Evolutionary conservation across 37 sponge, comb jelly and placozoan genomes (phyloP), one percentile per base, ranked within the genome.

Genomic region (Cladorhizidae sp.): DNA sequence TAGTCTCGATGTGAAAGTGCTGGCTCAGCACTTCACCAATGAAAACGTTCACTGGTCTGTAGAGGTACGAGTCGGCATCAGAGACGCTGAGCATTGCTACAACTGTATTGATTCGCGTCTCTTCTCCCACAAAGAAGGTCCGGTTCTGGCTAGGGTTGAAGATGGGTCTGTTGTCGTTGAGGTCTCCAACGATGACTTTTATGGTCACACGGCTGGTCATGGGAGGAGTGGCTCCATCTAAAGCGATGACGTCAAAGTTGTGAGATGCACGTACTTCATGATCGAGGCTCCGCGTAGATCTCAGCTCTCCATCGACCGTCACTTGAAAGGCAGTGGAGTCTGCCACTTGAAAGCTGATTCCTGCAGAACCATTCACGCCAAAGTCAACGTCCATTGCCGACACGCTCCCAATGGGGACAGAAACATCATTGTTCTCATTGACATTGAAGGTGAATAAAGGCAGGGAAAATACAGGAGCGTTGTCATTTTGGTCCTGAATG

Each of bases 401-500:
- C 31, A 91, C 76, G 18, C 52, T 18, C 20, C 70, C 71, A 21
- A 83, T 67, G 21, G 58, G 2, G 65, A 32, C 64, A 5, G 65
- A 68, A 12, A 41, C 29, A 9, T 79, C 25, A 68, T 43, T 67
- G 7, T 11, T 71, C 65, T 90, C 90, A 12, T 21, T 0, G 40
- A 86, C 63, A 9, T 64, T 41, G 38, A 83, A 83, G 3, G 37
- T 55, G 75, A 78, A 76, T 1, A 40, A 61, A 7, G 61, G 20
- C 20, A 49, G 28, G 3, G 43, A 23, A 42, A 93, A 93, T 14
- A 0, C 38, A 3, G 94, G 94, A 0, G 56, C 3, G 78, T 93
- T 93, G 76, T 93, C 94, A 57, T 93, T 93, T 45, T 72, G 58
- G 67, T 93, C 86, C 49, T 64, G 57, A 2, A 93, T 72, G 2